Percentiles rank a stretch among this genome's conserved stretches.
Conservation (phyloP, 2,113 vertebrate species). For the Raja brachyura region DNA sequence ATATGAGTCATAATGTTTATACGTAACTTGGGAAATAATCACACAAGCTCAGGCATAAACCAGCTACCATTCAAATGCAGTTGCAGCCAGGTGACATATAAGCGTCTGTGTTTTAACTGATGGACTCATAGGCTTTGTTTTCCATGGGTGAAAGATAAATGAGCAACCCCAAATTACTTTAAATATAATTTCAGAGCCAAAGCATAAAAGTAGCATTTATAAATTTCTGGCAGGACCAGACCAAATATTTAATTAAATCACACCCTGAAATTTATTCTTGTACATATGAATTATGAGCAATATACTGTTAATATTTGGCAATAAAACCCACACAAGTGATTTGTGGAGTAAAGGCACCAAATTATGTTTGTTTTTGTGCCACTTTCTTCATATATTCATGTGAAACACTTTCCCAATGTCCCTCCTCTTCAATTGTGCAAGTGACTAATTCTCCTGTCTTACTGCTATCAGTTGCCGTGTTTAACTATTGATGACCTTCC, state of each 20-base stretch:
- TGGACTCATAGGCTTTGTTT: not conserved
- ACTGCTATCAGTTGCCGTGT: not conserved
- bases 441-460: not conserved
- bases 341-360: not conserved
- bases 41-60: not conserved
- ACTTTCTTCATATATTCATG: not conserved
- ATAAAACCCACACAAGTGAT: not conserved
- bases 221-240: not conserved
- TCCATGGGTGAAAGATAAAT: not conserved
- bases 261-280: not conserved
- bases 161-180: not conserved
- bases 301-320: not conserved
- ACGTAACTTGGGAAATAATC: constrained; percentile 1
- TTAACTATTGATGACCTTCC: not conserved
- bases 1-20: constrained; percentile 3
- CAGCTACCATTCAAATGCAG: not conserved
- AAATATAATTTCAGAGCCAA: not conserved
- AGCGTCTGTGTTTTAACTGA: not conserved
- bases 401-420: not conserved
- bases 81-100: not conserved
- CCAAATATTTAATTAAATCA: not conserved
- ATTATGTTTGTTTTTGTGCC: not conserved
- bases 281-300: not conserved
- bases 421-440: not conserved
- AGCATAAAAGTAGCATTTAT: not conserved